These are phyloP conservation scores for Peromyscus polionotus DNA, from an alignment of 2,113 vertebrate species.

Conservation along the genomic window DNA sequence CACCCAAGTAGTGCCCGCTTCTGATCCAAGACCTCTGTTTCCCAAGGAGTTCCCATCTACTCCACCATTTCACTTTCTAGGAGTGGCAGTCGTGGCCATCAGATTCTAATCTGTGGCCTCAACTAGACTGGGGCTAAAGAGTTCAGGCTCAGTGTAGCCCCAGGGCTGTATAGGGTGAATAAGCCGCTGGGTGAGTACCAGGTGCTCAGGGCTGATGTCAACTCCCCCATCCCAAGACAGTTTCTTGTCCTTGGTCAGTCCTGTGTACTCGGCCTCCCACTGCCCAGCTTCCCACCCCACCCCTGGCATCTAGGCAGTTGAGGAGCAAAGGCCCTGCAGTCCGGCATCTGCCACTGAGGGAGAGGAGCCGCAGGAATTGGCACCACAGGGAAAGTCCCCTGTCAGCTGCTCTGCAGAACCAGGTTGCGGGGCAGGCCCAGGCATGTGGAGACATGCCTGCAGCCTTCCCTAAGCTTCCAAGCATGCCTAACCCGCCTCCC, in stretches of 20 bases:
- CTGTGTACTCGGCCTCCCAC: neutral
- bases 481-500: neutral
- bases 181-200: too few relatives aligned
- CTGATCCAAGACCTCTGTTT: neutral
- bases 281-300: neutral
- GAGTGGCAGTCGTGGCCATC: accelerated
- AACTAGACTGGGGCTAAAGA: neutral
- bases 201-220: neutral
- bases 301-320: neutral
- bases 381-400: neutral
- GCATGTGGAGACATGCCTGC: neutral
- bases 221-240: neutral
- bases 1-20: neutral
- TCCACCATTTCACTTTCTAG: neutral
- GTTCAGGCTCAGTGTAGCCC: neutral
- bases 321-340: neutral
- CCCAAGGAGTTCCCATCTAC: too few relatives aligned
- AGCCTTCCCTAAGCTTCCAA: neutral
- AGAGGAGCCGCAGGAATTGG: neutral
- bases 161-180: neutral
- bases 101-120: neutral
- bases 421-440: neutral
- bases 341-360: neutral
- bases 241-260: neutral
- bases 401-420: neutral